phyloP scores from a whole-genome alignment of 2,888 invertebrate genomes.

The Smittia aterrima region DNA sequence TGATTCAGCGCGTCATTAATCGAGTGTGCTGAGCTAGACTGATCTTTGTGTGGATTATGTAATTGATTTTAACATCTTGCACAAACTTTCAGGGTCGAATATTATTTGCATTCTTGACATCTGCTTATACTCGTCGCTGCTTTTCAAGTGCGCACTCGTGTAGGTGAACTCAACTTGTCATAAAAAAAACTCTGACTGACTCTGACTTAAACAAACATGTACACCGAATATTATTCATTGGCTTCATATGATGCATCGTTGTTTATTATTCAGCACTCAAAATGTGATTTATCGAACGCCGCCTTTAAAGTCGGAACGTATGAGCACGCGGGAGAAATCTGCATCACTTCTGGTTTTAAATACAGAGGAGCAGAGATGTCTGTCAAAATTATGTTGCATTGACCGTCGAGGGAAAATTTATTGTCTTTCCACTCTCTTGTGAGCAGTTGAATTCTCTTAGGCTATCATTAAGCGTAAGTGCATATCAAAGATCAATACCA shows the following conservation, averaged over 20 bases:
- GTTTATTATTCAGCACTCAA: background rate
- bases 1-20: conserved; percentile 20
- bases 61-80: conserved; percentile 16
- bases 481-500: conserved; percentile 22
- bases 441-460: background rate
- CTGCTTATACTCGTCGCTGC: background rate
- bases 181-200: too few species aligned
- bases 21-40: background rate
- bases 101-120: conserved; percentile 3
- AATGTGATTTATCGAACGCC: conserved; percentile 34
- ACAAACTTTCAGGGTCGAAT: conserved; percentile 28
- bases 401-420: background rate
- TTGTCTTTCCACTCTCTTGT: background rate
- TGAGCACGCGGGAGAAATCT: background rate
- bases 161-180: background rate
- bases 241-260: background rate
- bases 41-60: background rate
- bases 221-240: background rate
- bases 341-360: background rate
- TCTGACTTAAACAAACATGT: conserved; percentile 11
- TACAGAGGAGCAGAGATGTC: background rate
- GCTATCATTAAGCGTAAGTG: conserved; percentile 1
- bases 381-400: background rate
- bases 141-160: background rate
- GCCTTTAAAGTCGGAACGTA: conserved; percentile 16